Conservation (phyloP, 1,140 invertebrate species). For the Bathynomus jamesi region DNA sequence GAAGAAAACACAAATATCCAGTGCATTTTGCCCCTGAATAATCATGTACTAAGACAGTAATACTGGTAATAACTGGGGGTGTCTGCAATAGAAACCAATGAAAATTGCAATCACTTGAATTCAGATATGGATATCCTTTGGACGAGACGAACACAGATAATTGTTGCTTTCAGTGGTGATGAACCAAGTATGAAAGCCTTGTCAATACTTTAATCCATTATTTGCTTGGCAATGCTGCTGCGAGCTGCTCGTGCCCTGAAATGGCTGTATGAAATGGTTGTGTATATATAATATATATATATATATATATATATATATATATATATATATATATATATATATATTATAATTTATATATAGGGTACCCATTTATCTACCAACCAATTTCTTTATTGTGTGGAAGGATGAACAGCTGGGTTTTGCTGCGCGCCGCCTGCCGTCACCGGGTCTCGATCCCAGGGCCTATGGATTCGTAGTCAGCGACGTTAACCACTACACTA, state of each 20-base stretch:
- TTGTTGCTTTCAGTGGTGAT: too few species aligned
- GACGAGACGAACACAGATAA: neutral
- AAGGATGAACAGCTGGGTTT: neutral
- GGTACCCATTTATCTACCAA: neutral
- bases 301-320: slow-evolving; percentile 3
- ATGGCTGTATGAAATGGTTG: neutral
- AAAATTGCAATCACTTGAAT: neutral
- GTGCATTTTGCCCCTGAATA: too few species aligned
- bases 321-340: slow-evolving; percentile 3
- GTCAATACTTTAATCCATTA: too few species aligned
- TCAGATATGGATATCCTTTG: neutral
- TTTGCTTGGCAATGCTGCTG: too few species aligned
- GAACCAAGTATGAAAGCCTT: too few species aligned
- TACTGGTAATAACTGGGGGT: too few species aligned
- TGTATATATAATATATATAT: slow-evolving; percentile 1
- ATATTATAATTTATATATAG: neutral
- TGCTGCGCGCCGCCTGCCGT: neutral
- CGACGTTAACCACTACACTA: neutral
- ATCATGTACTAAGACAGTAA: too few species aligned
- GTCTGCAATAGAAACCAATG: too few species aligned
- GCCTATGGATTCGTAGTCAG: neutral
- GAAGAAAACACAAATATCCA: too few species aligned
- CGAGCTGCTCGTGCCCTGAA: too few species aligned
- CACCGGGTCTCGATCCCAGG: neutral
- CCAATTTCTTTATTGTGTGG: neutral